Evolutionary conservation across 2,888 invertebrate genomes (phyloP).

Genomic region (Odiellus spinosus): DNA sequence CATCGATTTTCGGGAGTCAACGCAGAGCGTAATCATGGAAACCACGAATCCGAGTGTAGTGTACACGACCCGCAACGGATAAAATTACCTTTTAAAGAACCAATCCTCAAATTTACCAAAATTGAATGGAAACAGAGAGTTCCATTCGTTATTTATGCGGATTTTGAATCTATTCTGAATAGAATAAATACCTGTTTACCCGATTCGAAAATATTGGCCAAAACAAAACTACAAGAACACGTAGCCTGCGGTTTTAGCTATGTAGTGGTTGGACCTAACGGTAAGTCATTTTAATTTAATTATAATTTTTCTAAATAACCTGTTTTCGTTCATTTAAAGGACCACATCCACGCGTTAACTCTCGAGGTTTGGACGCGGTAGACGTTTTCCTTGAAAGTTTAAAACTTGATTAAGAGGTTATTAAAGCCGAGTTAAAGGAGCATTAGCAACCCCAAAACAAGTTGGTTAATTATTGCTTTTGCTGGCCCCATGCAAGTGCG

Average conservation of each 20-base stretch:
- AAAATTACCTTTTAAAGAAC: not conserved
- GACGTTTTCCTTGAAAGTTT: not conserved
- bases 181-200: not conserved
- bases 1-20: conserved; percentile 1
- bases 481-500: too few species aligned
- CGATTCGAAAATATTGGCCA: too few species aligned
- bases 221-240: conserved; percentile 1
- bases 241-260: conserved; percentile 3
- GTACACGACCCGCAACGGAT: not conserved
- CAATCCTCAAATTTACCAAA: too few species aligned
- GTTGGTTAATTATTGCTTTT: too few species aligned
- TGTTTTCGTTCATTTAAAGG: too few species aligned
- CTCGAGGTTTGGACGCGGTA: not conserved
- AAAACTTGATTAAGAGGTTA: not conserved
- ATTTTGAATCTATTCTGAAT: conserved; percentile 5
- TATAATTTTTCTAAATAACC: too few species aligned
- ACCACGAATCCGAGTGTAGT: not conserved
- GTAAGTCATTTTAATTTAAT: too few species aligned
- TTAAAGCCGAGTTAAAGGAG: too few species aligned
- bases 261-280: not conserved
- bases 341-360: not conserved
- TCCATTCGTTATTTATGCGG: conserved; percentile 1
- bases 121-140: too few species aligned
- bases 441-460: too few species aligned
- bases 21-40: not conserved